Evolutionary conservation across 1,140 invertebrate species (phyloP), one percentile per base, ranked within the genome.

Genomic region (Drosophila nebulosa): DNA sequence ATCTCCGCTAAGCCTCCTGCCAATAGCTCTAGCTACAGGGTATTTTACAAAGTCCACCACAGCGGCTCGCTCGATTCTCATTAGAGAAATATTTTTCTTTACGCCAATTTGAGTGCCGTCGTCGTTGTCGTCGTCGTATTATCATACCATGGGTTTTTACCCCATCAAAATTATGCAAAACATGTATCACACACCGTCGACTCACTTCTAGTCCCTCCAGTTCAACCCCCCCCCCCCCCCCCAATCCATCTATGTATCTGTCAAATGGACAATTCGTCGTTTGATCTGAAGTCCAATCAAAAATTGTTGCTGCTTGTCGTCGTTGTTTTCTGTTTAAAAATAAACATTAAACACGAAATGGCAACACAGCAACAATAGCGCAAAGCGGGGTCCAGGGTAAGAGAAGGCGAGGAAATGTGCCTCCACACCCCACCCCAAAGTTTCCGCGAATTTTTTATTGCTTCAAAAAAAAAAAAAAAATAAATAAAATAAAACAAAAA

Each of bases 381-480:
- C n/a, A 16, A 9, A 36, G 16, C 39, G 9, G 18, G 14, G 14
- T 14, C 7, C 27, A 30, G 27, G 0, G 27, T 0, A 0, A 30
- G 7, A 30, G 27, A 30, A 7, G 10, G 14, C 14, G 4, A 5
- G n/a, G 10, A 36, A n/a, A 16, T 16, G 14, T 16, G n/a, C 3
- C 14, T 5, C 39, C 30, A 10, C 3, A 32, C 0, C 18, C 6
- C 39, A 14, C 16, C 16, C 27, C 14, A 64, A 77, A 75, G 67
- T 75, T 76, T 84, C 70, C 67, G 71, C 67, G 30, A 79, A 84
- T 84, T 84, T 74, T 83, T 74, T 73, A 68, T 80, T 65, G n/a
- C 27, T 71, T 32, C 39, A 18, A 46, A 26, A 51, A 30, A 62
- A 53, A 32, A 39, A 22, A 61, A 52, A 56, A 57, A 36, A 42